Percentiles rank a stretch among this genome's conserved stretches.
Evolutionary conservation across 2,888 invertebrate species (phyloP).

Genomic region (Miltochrista miniata): DNA sequence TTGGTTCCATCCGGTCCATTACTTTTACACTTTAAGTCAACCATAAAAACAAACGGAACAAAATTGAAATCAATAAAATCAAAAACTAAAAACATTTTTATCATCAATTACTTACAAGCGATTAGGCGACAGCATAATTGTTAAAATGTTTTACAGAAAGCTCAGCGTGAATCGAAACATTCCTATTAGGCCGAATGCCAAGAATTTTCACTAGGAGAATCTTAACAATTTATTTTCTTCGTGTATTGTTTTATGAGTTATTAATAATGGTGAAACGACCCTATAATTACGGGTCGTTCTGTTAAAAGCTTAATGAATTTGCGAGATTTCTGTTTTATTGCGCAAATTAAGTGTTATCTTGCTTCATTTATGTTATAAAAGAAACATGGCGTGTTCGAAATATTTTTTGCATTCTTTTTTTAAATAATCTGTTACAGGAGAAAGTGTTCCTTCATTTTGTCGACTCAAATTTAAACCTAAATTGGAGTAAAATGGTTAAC

Average conservation of each 20-base stretch:
- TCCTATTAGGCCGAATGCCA: conserved; percentile 37
- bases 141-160: conserved; percentile 35
- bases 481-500: neutral
- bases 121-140: conserved; percentile 30
- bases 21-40: neutral
- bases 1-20: neutral
- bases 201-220: conserved; percentile 36
- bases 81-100: conserved; percentile 12
- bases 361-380: conserved; percentile 32
- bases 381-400: conserved; percentile 31
- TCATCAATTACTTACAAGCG: conserved; percentile 29
- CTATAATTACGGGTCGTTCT: conserved; percentile 41
- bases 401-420: conserved; percentile 13
- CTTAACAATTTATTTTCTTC: conserved; percentile 37
- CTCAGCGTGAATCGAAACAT: conserved; percentile 26
- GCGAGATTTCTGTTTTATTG: conserved; percentile 43
- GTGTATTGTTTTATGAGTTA: conserved; percentile 41
- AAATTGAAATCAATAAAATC: conserved; percentile 14
- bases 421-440: conserved; percentile 4
- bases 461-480: neutral
- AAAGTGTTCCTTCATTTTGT: conserved; percentile 3
- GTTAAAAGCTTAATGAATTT: conserved; percentile 44
- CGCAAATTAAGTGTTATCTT: conserved; percentile 39
- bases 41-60: conserved; percentile 5
- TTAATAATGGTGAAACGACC: conserved; percentile 40